Conservation (phyloP, 2,113 vertebrate genomes). For the Elgaria multicarinata region DNA sequence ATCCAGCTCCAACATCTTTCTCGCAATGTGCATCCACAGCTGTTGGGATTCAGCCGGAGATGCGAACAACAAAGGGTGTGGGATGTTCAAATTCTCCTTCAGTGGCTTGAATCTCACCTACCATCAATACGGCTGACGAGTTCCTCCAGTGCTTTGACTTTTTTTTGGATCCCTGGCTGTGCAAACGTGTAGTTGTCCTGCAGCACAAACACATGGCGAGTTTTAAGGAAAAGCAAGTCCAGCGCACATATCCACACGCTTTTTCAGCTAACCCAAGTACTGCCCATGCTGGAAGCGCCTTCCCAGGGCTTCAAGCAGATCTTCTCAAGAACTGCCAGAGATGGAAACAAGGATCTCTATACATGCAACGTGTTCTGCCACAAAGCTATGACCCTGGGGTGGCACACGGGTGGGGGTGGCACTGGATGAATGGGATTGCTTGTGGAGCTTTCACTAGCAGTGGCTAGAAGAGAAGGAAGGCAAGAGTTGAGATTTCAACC, state of each 20-base stretch:
- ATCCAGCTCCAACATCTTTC: neutral
- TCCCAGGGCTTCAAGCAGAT: neutral
- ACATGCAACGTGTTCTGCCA: neutral
- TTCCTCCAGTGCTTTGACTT: conserved; percentile 97
- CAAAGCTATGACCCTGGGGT: neutral
- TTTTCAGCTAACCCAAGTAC: neutral
- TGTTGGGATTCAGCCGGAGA: neutral
- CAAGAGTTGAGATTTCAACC: neutral
- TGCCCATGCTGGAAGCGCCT: neutral
- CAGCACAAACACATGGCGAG: neutral
- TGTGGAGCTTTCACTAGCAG: neutral
- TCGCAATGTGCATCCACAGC: neutral
- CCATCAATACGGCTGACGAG: conserved; percentile 97
- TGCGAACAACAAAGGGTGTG: neutral
- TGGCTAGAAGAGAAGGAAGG: neutral
- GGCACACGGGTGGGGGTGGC: neutral
- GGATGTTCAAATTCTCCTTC: neutral
- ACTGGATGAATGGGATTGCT: neutral
- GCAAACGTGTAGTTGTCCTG: conserved; percentile 99
- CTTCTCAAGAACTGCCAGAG: neutral
- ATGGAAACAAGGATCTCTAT: neutral
- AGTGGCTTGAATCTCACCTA: conserved; percentile 70
- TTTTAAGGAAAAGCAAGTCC: conserved; percentile 35
- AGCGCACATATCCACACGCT: neutral
- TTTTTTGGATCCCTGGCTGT: conserved; percentile 98